Base-by-base conservation (phyloP, 37 sponge, comb jelly and placozoan species). In the Halisarca cf. caerulea region DNA sequence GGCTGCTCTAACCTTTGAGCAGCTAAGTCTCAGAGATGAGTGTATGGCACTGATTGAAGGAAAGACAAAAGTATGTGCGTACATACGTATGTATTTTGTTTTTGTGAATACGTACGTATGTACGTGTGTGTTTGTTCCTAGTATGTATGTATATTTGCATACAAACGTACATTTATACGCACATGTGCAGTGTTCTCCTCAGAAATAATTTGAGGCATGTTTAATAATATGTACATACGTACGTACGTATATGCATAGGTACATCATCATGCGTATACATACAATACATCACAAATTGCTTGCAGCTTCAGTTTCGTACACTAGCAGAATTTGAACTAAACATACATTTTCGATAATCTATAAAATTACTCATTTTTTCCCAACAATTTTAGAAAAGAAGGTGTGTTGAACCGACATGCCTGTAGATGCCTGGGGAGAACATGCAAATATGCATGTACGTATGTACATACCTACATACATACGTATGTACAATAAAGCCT, bases 1-100 rank as follows among this genome's bases (percentile, higher is more conserved):
- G 92, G 96, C 96, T 45, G 99, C 99, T n/a, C 82, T 98, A 47
- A 94, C 97, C 33, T 98, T 96, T 80, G 85, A 94, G 9, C 97
- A 98, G 75, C 64, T 81, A 34, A 92, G 96, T 25, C 83, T 98
- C 20, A 91, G 91, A 84, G 91, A 90, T n/a, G 92, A 94, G 42
- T 98, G 99, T 82, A 84, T 98, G 53, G 35, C 80, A 47, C 88
- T 94, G 37, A 92, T 98, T 47, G 99, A 98, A 43, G 41, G 66
- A 59, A 86, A 92, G 62, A 95, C 99, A 36, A 85, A 92, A 82
- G 99, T 89, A 79, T 21, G 81, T 81, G 35, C 69, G 34, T 68
- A 7, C 45, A 11, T 11, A 6, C 11, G 51, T n/a, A n/a, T n/a
- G n/a, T n/a, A n/a, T n/a, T n/a, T n/a, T n/a, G n/a, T n/a, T n/a